phyloP scores from a whole-genome alignment of 2,797 vertebrate genomes.

The Oceanodroma leucorhoa region DNA sequence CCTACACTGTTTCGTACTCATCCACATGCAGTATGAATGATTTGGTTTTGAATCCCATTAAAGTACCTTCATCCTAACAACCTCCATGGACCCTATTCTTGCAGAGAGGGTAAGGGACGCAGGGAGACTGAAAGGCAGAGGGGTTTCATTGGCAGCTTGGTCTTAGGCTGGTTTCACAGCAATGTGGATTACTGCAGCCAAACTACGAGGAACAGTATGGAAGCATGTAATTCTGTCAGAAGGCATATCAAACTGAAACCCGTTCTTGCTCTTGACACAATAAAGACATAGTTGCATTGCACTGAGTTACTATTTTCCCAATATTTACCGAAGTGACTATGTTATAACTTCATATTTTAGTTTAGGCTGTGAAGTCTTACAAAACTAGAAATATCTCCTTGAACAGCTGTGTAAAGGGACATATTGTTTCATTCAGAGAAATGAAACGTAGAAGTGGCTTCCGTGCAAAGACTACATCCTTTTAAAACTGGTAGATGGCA shows the following conservation, averaged over 20 bases:
- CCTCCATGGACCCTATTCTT: not conserved
- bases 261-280: not conserved
- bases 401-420: not conserved
- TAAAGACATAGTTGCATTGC: not conserved
- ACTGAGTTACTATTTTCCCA: not conserved
- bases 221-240: not conserved
- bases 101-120: not conserved
- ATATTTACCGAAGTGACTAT: not conserved
- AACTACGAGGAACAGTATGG: not conserved
- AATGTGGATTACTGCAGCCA: not conserved
- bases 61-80: not conserved
- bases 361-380: not conserved
- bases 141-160: not conserved
- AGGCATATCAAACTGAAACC: not conserved
- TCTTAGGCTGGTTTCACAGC: not conserved
- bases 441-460: not conserved
- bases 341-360: not conserved
- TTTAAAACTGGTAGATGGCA: slow-evolving; percentile 67
- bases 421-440: not conserved
- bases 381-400: not conserved
- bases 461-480: not conserved
- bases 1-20: not conserved
- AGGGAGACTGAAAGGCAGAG: not conserved
- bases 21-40: not conserved
- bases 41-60: not conserved